Base-by-base conservation (phyloP, 2,797 vertebrate species). In the Huso huso region DNA sequence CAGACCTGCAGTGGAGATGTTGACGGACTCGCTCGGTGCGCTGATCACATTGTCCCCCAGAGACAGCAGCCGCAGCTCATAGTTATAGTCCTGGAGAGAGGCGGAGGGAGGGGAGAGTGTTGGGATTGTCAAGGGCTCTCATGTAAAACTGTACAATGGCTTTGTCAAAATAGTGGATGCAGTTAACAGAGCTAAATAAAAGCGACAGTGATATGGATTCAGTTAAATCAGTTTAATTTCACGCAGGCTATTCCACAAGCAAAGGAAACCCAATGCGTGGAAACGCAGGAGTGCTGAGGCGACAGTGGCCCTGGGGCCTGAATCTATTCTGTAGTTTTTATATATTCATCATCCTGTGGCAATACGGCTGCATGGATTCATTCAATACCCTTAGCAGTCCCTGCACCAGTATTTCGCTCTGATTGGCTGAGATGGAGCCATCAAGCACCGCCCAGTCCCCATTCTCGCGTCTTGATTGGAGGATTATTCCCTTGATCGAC, bases 21-120 rank as follows among this genome's bases (percentile, higher is more conserved):
- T 92, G 75, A 97, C 89, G 0, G 87, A 84, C 73, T 94, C 92
- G 76, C 95, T 97, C 51, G 96, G 95, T 5, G 89, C 87, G 55
- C 96, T 96, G 80, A 94, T 84, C 48, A 90, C 79, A 79, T 84
- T 89, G 65, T 88, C 87, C 12, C 91, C 90, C 23, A 90, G 82
- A 69, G 95, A 94, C 86, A 95, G 86, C 18, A 99, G 83, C 60
- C 96, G 89, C 72, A 99, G 87, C 75, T 97, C 93, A 0, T 98
- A 98, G 69, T 77, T 82, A 15, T 89, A 88, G 73, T 97, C 93
- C 96, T 99, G 75, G 0, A 48, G 65, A 15, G n/a, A 3, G 15
- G 53, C 65, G 57, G n/a, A 11, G 4, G 15, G 12, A 69, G 15
- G 10, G 18, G 37, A 53, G 15, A 3, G 69, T 66, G 8, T 64